A percentile compares a stretch with the other conserved stretches of the same genome.
Evolutionary conservation across 2,113 vertebrate genomes (phyloP).

Genomic region (Dicerorhinus sumatrensis): DNA sequence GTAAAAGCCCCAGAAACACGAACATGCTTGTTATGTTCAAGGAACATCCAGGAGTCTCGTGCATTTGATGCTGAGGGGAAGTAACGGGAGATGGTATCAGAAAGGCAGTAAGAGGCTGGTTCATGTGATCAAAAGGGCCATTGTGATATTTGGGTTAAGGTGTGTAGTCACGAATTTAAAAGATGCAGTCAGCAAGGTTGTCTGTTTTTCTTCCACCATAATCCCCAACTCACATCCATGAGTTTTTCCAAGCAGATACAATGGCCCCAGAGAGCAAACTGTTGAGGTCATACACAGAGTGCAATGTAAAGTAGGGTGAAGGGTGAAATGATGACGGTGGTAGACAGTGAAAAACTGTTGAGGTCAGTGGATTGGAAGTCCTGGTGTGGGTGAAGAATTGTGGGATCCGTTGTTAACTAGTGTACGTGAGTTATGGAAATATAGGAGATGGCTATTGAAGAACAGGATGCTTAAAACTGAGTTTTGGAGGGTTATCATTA

Average conservation of each 20-base stretch:
- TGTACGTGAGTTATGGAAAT: not conserved
- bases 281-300: not conserved
- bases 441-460: not conserved
- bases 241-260: not conserved
- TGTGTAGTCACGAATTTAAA: not conserved
- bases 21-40: not conserved
- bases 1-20: not conserved
- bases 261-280: not conserved
- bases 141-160: not conserved
- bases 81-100: not conserved
- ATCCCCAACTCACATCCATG: not conserved
- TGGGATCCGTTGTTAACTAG: not conserved
- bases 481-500: not conserved
- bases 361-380: not conserved
- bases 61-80: not conserved
- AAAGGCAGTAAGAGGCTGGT: not conserved
- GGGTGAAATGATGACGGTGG: not conserved
- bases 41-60: not conserved
- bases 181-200: not conserved
- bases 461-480: not conserved
- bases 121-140: not conserved
- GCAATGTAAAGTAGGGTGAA: not conserved
- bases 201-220: not conserved
- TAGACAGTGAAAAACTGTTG: not conserved
- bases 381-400: not conserved